A percentile compares a stretch with the other conserved stretches of the same genome.
Conservation (phyloP, 2,113 vertebrate species). For the Propithecus coquereli region DNA sequence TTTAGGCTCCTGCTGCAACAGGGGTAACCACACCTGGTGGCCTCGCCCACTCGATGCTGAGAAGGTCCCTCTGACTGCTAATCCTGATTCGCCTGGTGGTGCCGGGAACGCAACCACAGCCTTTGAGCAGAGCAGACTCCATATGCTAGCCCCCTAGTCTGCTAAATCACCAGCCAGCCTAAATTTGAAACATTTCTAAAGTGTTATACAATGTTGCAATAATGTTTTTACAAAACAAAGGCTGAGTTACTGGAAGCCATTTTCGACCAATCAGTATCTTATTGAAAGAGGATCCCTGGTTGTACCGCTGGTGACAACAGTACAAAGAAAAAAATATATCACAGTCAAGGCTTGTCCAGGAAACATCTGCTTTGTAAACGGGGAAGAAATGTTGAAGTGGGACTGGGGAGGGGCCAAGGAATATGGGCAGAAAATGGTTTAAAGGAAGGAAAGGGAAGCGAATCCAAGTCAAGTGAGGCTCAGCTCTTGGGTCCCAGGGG, state of each 20-base stretch:
- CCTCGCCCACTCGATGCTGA: slow-evolving; percentile 25
- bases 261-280: slow-evolving; percentile 82
- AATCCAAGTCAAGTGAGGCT: not conserved
- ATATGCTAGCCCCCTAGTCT: slow-evolving; percentile 84
- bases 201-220: slow-evolving; percentile 86
- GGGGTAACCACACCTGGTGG: slow-evolving; percentile 58
- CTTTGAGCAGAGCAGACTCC: slow-evolving; percentile 81
- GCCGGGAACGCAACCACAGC: slow-evolving; percentile 81
- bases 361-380: slow-evolving; percentile 48
- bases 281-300: slow-evolving; percentile 70
- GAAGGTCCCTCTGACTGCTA: slow-evolving; percentile 65
- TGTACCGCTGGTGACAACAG: slow-evolving; percentile 68
- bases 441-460: not conserved
- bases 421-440: not conserved
- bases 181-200: slow-evolving; percentile 85
- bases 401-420: not conserved
- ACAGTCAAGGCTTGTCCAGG: slow-evolving; percentile 17
- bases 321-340: slow-evolving; percentile 1
- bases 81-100: slow-evolving; percentile 71
- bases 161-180: slow-evolving; percentile 83
- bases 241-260: slow-evolving; percentile 84
- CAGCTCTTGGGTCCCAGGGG: not conserved
- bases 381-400: not conserved
- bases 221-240: slow-evolving; percentile 88
- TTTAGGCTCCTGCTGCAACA: not conserved